Percentiles rank a stretch among this genome's conserved stretches.
Evolutionary conservation across 2,888 invertebrate genomes (phyloP).

Genomic region (Lasioglossum villosulum): DNA sequence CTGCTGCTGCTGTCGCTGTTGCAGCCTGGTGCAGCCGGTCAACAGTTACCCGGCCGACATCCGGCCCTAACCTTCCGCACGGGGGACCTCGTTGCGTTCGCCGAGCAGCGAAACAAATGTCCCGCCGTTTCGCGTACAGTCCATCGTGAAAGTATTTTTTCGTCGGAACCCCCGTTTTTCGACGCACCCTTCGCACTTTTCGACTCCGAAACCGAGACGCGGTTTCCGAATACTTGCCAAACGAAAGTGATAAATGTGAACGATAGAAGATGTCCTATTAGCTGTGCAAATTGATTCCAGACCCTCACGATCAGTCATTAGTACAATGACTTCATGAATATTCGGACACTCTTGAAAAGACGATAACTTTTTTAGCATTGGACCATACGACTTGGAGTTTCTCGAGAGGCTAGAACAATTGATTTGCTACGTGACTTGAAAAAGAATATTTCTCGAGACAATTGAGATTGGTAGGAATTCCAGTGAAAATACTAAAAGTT

Average conservation of each 20-base stretch:
- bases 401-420: no score
- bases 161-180: not conserved
- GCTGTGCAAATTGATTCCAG: not conserved
- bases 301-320: no score
- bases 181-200: not conserved
- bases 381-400: no score
- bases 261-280: not conserved
- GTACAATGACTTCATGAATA: no score
- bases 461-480: no score
- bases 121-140: constrained; percentile 73
- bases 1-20: not conserved
- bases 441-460: no score
- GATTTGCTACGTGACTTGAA: no score
- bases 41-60: constrained; percentile 77
- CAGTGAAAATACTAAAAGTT: no score
- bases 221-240: not conserved
- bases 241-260: not conserved
- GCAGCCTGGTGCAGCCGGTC: constrained; percentile 67
- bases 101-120: constrained; percentile 76
- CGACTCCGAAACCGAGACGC: not conserved
- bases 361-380: no score
- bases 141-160: constrained; percentile 47
- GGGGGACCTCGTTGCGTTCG: constrained; percentile 74
- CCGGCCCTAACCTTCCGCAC: constrained; percentile 83
- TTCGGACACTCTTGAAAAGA: no score